A percentile compares a stretch with the other conserved stretches of the same genome.
Evolutionary conservation across 2,888 invertebrate species (phyloP).

Genomic region (Nephrotoma flavescens): DNA sequence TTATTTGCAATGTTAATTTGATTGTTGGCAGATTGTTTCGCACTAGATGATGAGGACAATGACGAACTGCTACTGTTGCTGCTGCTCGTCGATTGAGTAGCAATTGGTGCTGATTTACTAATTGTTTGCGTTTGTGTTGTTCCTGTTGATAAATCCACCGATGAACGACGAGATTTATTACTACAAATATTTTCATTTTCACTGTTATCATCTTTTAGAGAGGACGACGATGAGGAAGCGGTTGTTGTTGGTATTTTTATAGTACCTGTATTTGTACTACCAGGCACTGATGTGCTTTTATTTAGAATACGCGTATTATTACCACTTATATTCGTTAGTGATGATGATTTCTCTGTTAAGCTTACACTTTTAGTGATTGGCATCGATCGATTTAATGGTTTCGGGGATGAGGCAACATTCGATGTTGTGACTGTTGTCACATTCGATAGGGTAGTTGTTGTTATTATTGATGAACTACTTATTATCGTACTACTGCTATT

Average conservation of each 20-base stretch:
- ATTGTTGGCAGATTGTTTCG: not conserved
- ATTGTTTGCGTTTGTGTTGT: not conserved
- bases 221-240: slow-evolving; percentile 4
- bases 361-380: slow-evolving; percentile 28
- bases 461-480: slow-evolving; percentile 21
- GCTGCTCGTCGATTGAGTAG: not conserved
- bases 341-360: slow-evolving; percentile 20
- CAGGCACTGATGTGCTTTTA: slow-evolving; percentile 30
- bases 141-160: not conserved
- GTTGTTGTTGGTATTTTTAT: slow-evolving; percentile 13
- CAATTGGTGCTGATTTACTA: not conserved
- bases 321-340: not conserved
- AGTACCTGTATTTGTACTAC: slow-evolving; percentile 30
- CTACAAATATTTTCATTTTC: not conserved
- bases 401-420: slow-evolving; percentile 9
- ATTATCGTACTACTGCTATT: slow-evolving; percentile 15
- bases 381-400: slow-evolving; percentile 24
- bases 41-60: not conserved
- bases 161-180: not conserved
- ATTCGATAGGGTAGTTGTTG: slow-evolving; percentile 23
- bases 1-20: not conserved
- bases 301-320: slow-evolving; percentile 17
- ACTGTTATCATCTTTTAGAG: slow-evolving; percentile 4
- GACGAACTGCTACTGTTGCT: not conserved
- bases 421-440: slow-evolving; percentile 22